Evolutionary conservation across 2,113 vertebrate species (phyloP).

Genomic region (Gulo gulo): DNA sequence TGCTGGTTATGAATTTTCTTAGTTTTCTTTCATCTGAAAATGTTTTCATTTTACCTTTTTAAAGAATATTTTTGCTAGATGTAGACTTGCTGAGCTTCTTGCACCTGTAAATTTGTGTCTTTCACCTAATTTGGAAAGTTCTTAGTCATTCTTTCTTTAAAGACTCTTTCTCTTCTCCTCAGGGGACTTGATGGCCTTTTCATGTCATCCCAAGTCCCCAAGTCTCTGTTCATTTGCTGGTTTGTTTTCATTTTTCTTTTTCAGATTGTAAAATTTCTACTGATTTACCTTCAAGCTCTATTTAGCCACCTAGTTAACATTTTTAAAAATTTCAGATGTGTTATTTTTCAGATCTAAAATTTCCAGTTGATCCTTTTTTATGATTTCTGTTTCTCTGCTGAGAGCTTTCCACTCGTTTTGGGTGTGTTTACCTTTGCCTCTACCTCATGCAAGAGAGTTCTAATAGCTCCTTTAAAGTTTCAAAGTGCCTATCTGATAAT

Average conservation of each 20-base stretch:
- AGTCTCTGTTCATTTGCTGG: background rate
- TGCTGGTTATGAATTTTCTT: background rate
- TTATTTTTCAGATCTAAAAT: background rate
- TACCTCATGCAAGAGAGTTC: background rate
- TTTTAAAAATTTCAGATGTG: background rate
- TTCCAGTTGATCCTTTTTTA: background rate
- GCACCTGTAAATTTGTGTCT: background rate
- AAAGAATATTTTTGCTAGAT: background rate
- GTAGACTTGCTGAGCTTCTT: background rate
- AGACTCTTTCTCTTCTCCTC: background rate
- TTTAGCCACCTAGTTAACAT: background rate
- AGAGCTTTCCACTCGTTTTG: background rate
- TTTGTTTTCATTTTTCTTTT: background rate
- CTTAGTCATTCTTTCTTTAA: conserved; percentile 7
- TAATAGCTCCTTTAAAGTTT: background rate
- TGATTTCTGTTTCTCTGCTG: background rate
- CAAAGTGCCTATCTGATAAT: background rate
- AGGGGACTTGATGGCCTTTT: background rate
- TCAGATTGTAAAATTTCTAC: background rate
- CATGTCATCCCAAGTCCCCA: background rate
- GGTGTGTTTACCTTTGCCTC: background rate
- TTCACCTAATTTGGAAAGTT: background rate
- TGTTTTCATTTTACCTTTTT: conserved; percentile 16
- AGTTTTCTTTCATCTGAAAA: background rate
- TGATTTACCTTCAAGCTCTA: background rate